Base-by-base conservation (phyloP, 2,797 vertebrate species). In the Pelodytes ibericus region DNA sequence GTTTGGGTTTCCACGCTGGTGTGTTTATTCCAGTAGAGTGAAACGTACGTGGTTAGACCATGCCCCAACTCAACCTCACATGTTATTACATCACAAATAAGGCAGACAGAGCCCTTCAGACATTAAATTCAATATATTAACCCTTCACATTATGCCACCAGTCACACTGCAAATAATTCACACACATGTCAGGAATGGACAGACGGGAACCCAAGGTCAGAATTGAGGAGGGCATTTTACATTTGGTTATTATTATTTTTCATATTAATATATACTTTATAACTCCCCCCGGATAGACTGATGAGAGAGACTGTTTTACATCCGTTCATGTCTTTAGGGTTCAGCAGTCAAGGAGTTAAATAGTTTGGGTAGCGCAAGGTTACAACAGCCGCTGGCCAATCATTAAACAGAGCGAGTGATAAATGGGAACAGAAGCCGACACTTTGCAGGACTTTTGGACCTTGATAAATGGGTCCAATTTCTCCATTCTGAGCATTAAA, bases 401-500 rank as follows among this genome's bases (percentile, higher is more conserved):
- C 63, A 68, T 57, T 76, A 63, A 57, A 78, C 67, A 78, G 59
- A 67, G 3, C 3, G 9, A 57, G 63, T 78, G 70, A 78, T 78
- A 56, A 67, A 72, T 78, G 75, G 61, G 36, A 26, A 10, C 39
- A 3, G 29, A 41, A 22, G 10, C 24, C 62, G 10, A 4, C 30
- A 47, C 30, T 16, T 62, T 11, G 56, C 22, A 25, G 69, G 53
- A 53, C 70, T 64, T 72, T 79, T 25, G 33, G 44, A 79, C 70
- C 70, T 68, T 79, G 76, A 79, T 67, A 57, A 51, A 79, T 79
- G 62, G 57, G 70, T 24, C 44, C 70, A 44, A 79, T 79, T 72
- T 73, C 29, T 68, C 8, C 26, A 24, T 59, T 61, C 29, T 26
- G 62, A 9, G 57, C 63, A 66, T 68, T 62, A 73, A 29, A 44